Base-by-base conservation (phyloP, 92 coral and sea anemone genomes). In the Zoanthus sansibaricus region DNA sequence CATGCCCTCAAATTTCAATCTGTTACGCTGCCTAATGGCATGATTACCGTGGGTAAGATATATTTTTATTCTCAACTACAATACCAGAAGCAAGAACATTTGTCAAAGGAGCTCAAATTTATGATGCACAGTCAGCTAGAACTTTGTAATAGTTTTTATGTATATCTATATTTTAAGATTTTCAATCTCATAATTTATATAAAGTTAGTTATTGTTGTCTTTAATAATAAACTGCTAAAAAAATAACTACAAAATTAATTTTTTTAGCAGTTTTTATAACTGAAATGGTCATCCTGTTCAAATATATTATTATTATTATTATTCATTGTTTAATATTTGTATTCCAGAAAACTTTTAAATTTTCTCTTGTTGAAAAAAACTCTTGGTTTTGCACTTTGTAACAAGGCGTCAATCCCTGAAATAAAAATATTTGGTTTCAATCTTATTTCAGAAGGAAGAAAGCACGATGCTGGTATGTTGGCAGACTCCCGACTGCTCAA, bases 401-500 rank as follows among this genome's bases (percentile, higher is more conserved):
- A 61, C 69, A 61, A 61, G 69, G 69, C 16, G 0, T 61, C 69
- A 61, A 61, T 61, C 69, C 69, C 69, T 61, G 69, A 61, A 61
- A 61, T 61, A n/a, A 61, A 61, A 61, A 61, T 61, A 61, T 61
- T 61, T 61, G 18, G 69, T 61, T 61, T 61, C 69, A 61, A 61
- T 61, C 69, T 61, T 61, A 25, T 25, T 25, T 25, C 25, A 25
- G 25, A 25, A 25, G 25, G 25, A 25, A 25, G 25, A 25, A 25
- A 61, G 25, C 25, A 25, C 25, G 25, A 25, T 25, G 25, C 25
- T 25, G 25, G 25, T 25, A 25, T 25, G 25, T 61, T 61, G 69
- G 69, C 69, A 61, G 69, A 61, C 69, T 61, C 69, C 55, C 55
- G 21, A 61, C 69, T 61, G 69, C 69, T 61, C 69, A 61, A 61